A percentile compares a stretch with the other conserved stretches of the same genome.
Conservation (phyloP, 64 coral and sea anemone genomes). For the Montipora cactus region DNA sequence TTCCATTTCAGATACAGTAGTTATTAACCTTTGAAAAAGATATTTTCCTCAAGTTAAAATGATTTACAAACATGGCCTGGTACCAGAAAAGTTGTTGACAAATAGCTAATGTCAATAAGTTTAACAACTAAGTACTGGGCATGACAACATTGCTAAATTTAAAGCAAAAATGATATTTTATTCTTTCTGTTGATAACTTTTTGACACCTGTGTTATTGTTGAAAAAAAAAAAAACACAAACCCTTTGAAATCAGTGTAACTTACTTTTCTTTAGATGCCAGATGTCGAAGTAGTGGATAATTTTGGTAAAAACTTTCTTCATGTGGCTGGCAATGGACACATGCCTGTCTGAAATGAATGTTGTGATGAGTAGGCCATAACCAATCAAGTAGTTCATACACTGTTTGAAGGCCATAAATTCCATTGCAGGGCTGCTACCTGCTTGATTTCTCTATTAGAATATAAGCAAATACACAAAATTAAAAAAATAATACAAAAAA, state of each 20-base stretch:
- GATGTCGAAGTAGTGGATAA: slow-evolving; percentile 44
- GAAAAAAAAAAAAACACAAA: not conserved
- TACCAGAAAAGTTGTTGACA: no score
- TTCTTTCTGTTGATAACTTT: no score
- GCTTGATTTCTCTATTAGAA: slow-evolving; percentile 50
- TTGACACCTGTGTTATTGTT: no score
- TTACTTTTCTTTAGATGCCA: slow-evolving; percentile 61
- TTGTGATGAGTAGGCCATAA: slow-evolving; percentile 45
- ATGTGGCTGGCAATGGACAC: slow-evolving; percentile 32
- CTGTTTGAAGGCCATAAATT: slow-evolving; percentile 29
- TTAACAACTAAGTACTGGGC: no score
- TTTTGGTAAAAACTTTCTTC: not conserved
- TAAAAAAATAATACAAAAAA: not conserved
- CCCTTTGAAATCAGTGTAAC: not conserved
- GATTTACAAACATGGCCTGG: no score
- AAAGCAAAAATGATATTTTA: no score
- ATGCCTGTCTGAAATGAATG: slow-evolving; percentile 42
- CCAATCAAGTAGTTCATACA: slow-evolving; percentile 41
- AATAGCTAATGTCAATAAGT: no score
- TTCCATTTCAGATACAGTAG: no score
- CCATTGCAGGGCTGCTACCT: slow-evolving; percentile 30
- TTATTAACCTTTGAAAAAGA: no score
- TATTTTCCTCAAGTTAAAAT: no score
- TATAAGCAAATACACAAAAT: slow-evolving; percentile 11
- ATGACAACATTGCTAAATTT: no score